Evolutionary conservation across 1,140 invertebrate species (phyloP).

Genomic region (Cataglyphis hispanica): DNA sequence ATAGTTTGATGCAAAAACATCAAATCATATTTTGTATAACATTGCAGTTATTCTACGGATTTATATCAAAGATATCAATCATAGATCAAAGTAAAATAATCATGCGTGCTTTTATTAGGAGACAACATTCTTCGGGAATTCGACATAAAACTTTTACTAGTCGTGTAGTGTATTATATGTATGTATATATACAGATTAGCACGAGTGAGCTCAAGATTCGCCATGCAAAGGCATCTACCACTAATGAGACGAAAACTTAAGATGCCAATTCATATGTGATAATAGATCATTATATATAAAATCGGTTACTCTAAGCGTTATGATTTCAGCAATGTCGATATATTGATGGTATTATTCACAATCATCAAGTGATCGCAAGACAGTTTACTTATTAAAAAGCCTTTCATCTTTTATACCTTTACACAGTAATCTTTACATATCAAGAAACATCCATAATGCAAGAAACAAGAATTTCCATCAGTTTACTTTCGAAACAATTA

Average conservation of each 20-base stretch:
- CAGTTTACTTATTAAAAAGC: neutral
- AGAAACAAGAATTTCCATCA: conserved; percentile 54
- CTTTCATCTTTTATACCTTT: neutral
- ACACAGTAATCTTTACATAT: conserved; percentile 12
- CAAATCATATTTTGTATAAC: conserved; percentile 14
- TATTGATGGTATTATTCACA: neutral
- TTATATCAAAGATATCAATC: neutral
- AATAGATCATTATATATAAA: conserved; percentile 27
- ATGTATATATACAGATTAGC: conserved; percentile 14
- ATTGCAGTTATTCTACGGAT: neutral
- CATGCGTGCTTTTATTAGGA: conserved; percentile 9
- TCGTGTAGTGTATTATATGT: conserved; percentile 17
- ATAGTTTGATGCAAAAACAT: neutral
- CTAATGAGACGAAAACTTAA: conserved; percentile 76
- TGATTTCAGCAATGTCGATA: conserved; percentile 31
- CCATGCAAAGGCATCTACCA: conserved; percentile 82
- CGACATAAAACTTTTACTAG: conserved; percentile 51
- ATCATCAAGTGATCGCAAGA: neutral
- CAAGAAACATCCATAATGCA: conserved; percentile 37
- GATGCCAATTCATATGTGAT: conserved; percentile 68
- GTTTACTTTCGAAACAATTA: conserved; percentile 2
- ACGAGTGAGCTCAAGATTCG: conserved; percentile 65
- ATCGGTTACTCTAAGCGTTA: conserved; percentile 27
- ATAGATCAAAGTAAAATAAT: conserved; percentile 54
- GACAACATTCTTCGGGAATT: conserved; percentile 18